phyloP scores from a whole-genome alignment of 2,113 vertebrate genomes.

The Bubalus kerabau region DNA sequence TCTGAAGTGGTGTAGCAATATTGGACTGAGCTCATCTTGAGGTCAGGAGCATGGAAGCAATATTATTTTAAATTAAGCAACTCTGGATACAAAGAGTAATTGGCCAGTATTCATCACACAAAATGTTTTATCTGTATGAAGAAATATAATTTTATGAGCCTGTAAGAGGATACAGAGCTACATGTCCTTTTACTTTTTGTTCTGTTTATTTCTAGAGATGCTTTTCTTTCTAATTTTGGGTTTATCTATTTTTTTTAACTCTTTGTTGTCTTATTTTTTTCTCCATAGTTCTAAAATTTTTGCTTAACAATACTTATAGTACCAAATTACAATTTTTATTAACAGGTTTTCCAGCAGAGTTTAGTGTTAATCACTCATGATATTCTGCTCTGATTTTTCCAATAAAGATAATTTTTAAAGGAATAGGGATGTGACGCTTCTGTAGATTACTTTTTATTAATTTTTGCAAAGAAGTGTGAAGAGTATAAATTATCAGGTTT shows the following conservation, averaged over 20 bases:
- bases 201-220: background rate
- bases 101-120: background rate
- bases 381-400: background rate
- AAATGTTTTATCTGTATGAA: background rate
- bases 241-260: background rate
- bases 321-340: background rate
- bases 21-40: background rate
- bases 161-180: background rate
- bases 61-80: background rate
- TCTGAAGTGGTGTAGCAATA: background rate
- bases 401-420: background rate
- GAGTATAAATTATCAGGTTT: slow-evolving; percentile 46
- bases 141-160: background rate
- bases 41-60: background rate
- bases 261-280: background rate
- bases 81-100: background rate
- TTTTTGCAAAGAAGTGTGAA: slow-evolving; percentile 44
- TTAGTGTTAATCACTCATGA: slow-evolving; percentile 43
- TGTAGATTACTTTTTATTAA: background rate
- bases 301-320: background rate
- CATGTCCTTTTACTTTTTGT: background rate
- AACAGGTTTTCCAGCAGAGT: background rate
- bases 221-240: background rate
- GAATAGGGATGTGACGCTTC: background rate
- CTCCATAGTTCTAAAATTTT: background rate